These are phyloP conservation scores for Epizoanthus fatuus DNA, from an alignment of 92 coral and sea anemone genomes.

Conservation along the genomic window DNA sequence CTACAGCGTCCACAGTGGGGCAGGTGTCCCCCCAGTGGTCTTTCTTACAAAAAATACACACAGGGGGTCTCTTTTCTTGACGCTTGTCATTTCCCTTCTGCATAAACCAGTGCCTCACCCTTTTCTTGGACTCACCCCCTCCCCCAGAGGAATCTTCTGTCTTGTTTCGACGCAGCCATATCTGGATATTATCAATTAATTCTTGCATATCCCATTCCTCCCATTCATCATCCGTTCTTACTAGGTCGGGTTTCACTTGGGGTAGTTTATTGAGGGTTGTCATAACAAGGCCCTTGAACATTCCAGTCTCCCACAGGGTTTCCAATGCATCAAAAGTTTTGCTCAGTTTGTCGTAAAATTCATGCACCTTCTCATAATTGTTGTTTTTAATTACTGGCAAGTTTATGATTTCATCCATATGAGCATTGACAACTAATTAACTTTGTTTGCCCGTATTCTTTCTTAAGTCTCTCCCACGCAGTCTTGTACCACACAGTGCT, in stretches of 20 bases:
- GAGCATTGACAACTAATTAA: conserved; percentile 39
- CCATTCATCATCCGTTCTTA: conserved; percentile 54
- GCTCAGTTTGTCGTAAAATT: conserved; percentile 56
- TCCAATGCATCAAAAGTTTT: conserved; percentile 52
- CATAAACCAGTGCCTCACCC: conserved; percentile 32
- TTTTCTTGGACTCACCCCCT: conserved; percentile 23
- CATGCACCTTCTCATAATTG: conserved; percentile 35
- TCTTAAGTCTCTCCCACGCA: conserved; percentile 40
- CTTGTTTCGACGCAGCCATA: conserved; percentile 65
- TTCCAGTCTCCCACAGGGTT: conserved; percentile 62
- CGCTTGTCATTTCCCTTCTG: conserved; percentile 29
- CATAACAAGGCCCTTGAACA: conserved; percentile 57
- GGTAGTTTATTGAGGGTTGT: conserved; percentile 64
- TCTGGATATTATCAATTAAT: conserved; percentile 47
- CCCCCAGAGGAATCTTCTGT: conserved; percentile 10
- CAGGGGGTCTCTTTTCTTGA: neutral
- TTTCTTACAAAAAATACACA: conserved; percentile 27
- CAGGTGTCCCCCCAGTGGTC: conserved; percentile 57
- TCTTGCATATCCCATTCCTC: conserved; percentile 66
- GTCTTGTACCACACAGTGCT: conserved; percentile 39
- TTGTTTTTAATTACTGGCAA: conserved; percentile 48
- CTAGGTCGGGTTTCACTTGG: conserved; percentile 69
- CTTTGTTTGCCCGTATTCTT: conserved; percentile 41
- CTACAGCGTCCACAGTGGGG: conserved; percentile 14
- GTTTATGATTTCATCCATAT: conserved; percentile 56